A percentile compares a stretch with the other conserved stretches of the same genome.
These are phyloP conservation scores for Philopotamus ludificatus DNA, from an alignment of 1,140 invertebrate genomes.

Conservation along the genomic window DNA sequence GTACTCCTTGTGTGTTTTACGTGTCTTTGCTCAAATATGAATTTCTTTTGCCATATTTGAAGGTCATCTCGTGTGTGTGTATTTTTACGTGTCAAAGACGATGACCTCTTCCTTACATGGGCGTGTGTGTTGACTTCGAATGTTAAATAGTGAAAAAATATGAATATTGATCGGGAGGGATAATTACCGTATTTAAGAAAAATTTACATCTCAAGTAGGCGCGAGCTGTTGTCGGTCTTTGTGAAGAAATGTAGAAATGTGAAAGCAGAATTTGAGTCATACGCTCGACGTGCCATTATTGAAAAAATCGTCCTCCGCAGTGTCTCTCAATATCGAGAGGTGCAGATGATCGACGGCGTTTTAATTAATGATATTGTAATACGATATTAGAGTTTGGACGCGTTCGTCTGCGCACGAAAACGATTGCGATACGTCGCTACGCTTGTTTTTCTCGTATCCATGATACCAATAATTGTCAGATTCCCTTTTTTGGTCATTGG, in stretches of 20 bases:
- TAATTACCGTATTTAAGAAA: too few species aligned
- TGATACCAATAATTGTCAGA: constrained; percentile 1
- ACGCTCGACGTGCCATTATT: too few species aligned
- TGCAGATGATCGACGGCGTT: too few species aligned
- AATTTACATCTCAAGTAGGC: too few species aligned
- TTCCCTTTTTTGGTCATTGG: constrained; percentile 16
- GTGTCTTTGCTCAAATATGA: neutral
- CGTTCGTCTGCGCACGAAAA: neutral
- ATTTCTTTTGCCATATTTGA: neutral
- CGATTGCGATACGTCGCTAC: neutral
- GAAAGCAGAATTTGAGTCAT: too few species aligned
- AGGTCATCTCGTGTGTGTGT: neutral
- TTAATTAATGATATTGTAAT: neutral
- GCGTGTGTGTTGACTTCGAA: too few species aligned
- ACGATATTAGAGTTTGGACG: neutral
- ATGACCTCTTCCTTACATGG: neutral
- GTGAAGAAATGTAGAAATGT: too few species aligned
- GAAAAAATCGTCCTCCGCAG: too few species aligned
- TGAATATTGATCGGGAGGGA: too few species aligned
- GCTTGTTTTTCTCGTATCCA: constrained; percentile 10
- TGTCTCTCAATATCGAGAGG: too few species aligned
- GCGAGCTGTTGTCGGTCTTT: too few species aligned
- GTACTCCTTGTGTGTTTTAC: neutral
- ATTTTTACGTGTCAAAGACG: neutral
- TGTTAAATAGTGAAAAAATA: too few species aligned